Base-by-base conservation (phyloP, 2,113 vertebrate genomes). In the Gracilinanus agilis region DNA sequence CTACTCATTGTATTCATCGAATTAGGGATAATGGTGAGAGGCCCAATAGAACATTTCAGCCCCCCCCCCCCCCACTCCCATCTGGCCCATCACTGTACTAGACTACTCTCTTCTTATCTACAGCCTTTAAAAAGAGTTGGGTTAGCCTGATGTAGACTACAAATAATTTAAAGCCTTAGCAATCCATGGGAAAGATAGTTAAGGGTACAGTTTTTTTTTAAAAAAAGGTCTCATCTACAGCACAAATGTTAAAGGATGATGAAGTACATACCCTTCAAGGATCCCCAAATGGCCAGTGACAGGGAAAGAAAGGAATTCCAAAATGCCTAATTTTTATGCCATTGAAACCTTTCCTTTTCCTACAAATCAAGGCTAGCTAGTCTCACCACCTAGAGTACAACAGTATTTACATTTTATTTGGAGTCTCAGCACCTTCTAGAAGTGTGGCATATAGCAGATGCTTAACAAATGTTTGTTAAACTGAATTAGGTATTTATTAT, bases 111-210 rank as follows among this genome's bases (percentile, higher is more conserved):
- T 75, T 6, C 29, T 75, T 75, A 55, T 95, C 56, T 83, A 90
- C 88, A 92, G 88, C 27, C 75, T 90, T 93, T 92, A 34, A 95
- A 55, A 94, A 92, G 29, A 91, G 54, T 88, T 91, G 90, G 96
- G 29, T 92, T 90, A 96, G 83, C 55, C 55, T 34, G n/a, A 89
- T 90, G 89, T 67, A 61, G 21, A 54, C 88, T 11, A 91, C 61
- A 25, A 93, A 44, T 40, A 58, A 95, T 49, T 3, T 9, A 44
- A 53, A 53, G 27, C 19, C 90, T 89, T 55, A 44, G 90, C 49
- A 95, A 53, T 90, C 58, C 34, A 13, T 44, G 53, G 53, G 67
- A 40, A 58, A 27, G 27, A 49, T 55, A 58, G 61, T 54, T 53
- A 8, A 16, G 34, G 90, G 19, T 4, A 49, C 49, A 67, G 0